These are phyloP conservation scores for Neolamprologus kungweensis DNA, from an alignment of 2,113 vertebrate species.

Conservation along the genomic window DNA sequence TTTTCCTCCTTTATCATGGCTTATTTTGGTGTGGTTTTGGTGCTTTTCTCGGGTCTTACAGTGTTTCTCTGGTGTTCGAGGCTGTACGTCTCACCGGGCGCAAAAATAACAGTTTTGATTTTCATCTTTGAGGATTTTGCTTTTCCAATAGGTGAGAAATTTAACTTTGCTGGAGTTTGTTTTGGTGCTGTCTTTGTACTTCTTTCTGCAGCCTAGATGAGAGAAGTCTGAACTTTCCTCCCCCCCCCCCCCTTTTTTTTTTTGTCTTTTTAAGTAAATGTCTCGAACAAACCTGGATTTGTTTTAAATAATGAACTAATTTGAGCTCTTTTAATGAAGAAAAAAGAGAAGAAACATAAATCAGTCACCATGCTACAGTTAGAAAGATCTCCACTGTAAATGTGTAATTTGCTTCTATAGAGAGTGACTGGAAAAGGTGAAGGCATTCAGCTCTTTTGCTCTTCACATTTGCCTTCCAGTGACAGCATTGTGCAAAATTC, in stretches of 20 bases:
- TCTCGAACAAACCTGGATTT: not conserved
- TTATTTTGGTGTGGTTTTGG: conserved; percentile 47
- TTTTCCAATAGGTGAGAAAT: conserved; percentile 44
- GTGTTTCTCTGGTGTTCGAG: conserved; percentile 40
- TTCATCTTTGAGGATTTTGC: conserved; percentile 48
- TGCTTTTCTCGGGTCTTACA: conserved; percentile 35
- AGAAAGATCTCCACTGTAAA: not conserved
- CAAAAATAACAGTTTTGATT: conserved; percentile 50
- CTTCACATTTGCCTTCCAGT: not conserved
- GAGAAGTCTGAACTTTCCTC: not conserved
- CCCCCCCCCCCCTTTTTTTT: not conserved
- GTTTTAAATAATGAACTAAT: not conserved
- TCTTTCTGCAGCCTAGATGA: not conserved
- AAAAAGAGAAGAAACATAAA: not conserved
- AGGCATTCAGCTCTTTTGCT: not conserved
- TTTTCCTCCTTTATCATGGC: conserved; percentile 14
- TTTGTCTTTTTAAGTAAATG: not conserved
- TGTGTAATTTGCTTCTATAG: not conserved
- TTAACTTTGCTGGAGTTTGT: conserved; percentile 47
- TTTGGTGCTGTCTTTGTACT: conserved; percentile 16
- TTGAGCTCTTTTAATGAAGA: not conserved
- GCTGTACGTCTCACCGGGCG: not conserved
- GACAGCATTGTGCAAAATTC: not conserved
- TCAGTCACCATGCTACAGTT: not conserved
- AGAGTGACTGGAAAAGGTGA: not conserved